These are phyloP conservation scores for Brachyistius frenatus DNA, from an alignment of 2,113 vertebrate species.

Conservation along the genomic window DNA sequence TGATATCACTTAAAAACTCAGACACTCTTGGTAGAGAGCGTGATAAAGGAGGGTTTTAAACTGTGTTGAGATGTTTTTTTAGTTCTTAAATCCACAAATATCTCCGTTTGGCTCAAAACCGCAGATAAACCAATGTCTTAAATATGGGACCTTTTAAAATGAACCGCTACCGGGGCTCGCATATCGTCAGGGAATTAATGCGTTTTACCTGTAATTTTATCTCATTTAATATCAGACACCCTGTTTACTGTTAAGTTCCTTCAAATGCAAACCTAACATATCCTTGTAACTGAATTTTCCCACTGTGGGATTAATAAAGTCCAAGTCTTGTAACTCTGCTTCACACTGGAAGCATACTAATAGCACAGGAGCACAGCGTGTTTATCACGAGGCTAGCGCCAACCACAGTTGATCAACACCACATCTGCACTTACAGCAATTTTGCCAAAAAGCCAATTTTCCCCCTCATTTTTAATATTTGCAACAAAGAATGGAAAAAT, in stretches of 20 bases:
- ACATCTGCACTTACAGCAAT: not conserved
- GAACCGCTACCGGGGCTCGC: not conserved
- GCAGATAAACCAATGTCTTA: too few relatives aligned
- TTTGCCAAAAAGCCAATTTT: not conserved
- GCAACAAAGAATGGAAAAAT: not conserved
- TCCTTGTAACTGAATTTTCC: not conserved
- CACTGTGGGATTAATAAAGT: not conserved
- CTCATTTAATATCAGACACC: constrained; percentile 5
- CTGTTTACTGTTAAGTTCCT: constrained; percentile 1
- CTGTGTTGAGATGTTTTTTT: too few relatives aligned
- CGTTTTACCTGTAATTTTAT: constrained; percentile 8
- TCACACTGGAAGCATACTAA: constrained; percentile 22
- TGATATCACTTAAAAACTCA: too few relatives aligned
- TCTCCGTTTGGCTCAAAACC: too few relatives aligned
- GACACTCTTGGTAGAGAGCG: too few relatives aligned
- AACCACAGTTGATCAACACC: not conserved
- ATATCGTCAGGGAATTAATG: not conserved
- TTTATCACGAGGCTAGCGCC: not conserved
- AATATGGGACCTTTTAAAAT: too few relatives aligned
- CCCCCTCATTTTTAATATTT: not conserved
- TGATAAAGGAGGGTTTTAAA: too few relatives aligned
- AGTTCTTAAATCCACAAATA: too few relatives aligned
- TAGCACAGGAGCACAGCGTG: not conserved
- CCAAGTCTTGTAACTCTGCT: not conserved
- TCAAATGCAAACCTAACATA: constrained; percentile 17